Evolutionary conservation across 2,888 invertebrate genomes (phyloP).

Genomic region (Melanchra persicariae): DNA sequence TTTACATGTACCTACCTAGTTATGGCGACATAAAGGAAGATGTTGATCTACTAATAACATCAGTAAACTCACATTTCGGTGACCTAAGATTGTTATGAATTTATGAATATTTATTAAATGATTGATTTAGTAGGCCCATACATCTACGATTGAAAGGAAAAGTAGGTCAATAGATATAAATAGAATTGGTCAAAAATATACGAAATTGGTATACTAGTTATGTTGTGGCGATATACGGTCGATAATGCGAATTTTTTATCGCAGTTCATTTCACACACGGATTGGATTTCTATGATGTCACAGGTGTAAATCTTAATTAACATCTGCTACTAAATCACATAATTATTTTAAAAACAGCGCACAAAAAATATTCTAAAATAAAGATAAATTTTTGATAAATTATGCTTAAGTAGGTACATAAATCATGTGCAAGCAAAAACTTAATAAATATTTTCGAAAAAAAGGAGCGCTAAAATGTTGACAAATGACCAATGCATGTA

Average conservation of each 20-base stretch:
- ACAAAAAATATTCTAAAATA: background rate
- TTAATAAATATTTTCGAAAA: background rate
- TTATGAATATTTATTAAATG: constrained; percentile 17
- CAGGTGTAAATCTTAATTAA: too few species aligned
- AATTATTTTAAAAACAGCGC: background rate
- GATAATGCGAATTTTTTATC: background rate
- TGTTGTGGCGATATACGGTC: background rate
- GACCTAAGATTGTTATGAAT: constrained; percentile 17
- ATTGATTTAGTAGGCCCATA: background rate
- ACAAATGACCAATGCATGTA: background rate
- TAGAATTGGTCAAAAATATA: background rate
- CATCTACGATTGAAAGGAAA: constrained; percentile 8
- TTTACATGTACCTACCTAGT: too few species aligned
- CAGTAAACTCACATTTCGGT: background rate
- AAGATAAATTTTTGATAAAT: too few species aligned
- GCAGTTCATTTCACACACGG: too few species aligned
- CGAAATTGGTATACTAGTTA: background rate
- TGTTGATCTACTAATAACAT: constrained; percentile 4
- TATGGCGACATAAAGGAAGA: background rate
- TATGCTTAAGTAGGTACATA: too few species aligned
- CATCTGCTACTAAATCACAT: background rate
- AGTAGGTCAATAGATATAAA: background rate
- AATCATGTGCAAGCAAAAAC: too few species aligned
- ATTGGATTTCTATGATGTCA: background rate
- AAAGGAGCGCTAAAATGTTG: background rate